Conservation (phyloP, 2,113 vertebrate species). For the Oryzias melastigma region DNA sequence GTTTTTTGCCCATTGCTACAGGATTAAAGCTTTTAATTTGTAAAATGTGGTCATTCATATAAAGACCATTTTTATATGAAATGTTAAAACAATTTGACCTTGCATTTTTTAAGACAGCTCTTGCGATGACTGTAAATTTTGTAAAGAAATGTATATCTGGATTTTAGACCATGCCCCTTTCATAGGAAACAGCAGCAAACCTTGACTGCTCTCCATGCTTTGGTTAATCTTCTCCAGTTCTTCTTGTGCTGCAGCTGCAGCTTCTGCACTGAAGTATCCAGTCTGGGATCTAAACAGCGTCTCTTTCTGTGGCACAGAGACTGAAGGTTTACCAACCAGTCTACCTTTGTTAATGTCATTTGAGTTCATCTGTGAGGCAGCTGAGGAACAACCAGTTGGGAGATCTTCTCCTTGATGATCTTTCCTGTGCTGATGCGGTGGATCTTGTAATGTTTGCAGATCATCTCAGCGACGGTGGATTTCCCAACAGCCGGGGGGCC, state of each 20-base stretch:
- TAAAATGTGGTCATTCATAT: too few relatives aligned
- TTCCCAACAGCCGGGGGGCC: conserved; percentile 93
- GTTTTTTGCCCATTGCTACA: too few relatives aligned
- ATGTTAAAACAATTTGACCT: too few relatives aligned
- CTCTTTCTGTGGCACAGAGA: conserved; percentile 53
- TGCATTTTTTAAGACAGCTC: too few relatives aligned
- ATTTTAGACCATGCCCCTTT: too few relatives aligned
- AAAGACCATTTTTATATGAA: too few relatives aligned
- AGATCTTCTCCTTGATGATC: conserved; percentile 79
- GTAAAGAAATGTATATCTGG: too few relatives aligned
- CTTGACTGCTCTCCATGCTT: conserved; percentile 79
- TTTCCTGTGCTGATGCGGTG: conserved; percentile 81
- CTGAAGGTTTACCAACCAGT: background rate
- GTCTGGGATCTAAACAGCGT: conserved; percentile 43
- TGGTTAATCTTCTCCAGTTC: conserved; percentile 77
- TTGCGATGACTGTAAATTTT: too few relatives aligned
- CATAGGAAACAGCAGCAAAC: conserved; percentile 34
- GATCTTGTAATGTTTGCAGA: conserved; percentile 85
- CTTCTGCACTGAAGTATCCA: conserved; percentile 26
- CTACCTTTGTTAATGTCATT: background rate
- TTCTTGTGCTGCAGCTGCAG: conserved; percentile 45
- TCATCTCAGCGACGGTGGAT: conserved; percentile 77
- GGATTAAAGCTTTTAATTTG: too few relatives aligned
- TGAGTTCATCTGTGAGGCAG: too few relatives aligned
- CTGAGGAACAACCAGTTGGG: conserved; percentile 75